Evolutionary conservation across 2,113 vertebrate species (phyloP).

Genomic region (Bujurquina vittata): DNA sequence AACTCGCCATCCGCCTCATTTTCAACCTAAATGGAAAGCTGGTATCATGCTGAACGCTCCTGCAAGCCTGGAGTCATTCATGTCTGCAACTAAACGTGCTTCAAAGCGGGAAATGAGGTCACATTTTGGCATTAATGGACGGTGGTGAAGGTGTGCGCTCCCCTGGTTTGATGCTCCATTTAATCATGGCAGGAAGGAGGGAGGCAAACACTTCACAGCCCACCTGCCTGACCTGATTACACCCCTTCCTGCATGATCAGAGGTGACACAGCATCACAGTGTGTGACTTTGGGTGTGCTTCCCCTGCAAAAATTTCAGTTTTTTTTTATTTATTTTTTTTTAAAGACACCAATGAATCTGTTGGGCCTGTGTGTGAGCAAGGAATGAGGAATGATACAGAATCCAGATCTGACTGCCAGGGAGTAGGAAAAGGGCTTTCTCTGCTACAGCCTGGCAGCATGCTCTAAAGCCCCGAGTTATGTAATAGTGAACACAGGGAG

Average conservation of each 20-base stretch:
- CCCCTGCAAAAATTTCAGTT: not conserved
- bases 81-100: conserved; percentile 17
- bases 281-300: conserved; percentile 18
- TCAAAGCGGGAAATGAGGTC: conserved; percentile 59
- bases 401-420: conserved; percentile 48
- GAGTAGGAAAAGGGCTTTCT: conserved; percentile 42
- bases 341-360: not conserved
- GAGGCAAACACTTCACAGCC: conserved; percentile 9
- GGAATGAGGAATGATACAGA: not conserved
- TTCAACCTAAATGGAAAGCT: conserved; percentile 8
- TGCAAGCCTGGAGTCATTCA: not conserved
- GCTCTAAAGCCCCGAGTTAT: conserved; percentile 68
- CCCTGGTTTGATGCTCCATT: conserved; percentile 61
- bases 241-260: conserved; percentile 20
- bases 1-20: conserved; percentile 5
- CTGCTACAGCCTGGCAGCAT: conserved; percentile 58
- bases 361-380: not conserved
- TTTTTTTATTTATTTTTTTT: not conserved
- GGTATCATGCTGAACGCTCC: conserved; percentile 1
- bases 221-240: conserved; percentile 61
- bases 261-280: conserved; percentile 47
- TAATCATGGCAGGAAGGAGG: conserved; percentile 48
- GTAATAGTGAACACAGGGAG: conserved; percentile 68
- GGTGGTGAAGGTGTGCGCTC: conserved; percentile 34
- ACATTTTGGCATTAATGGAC: conserved; percentile 39